phyloP scores from a whole-genome alignment of 2,113 vertebrate genomes.

The Grammomys surdaster region DNA sequence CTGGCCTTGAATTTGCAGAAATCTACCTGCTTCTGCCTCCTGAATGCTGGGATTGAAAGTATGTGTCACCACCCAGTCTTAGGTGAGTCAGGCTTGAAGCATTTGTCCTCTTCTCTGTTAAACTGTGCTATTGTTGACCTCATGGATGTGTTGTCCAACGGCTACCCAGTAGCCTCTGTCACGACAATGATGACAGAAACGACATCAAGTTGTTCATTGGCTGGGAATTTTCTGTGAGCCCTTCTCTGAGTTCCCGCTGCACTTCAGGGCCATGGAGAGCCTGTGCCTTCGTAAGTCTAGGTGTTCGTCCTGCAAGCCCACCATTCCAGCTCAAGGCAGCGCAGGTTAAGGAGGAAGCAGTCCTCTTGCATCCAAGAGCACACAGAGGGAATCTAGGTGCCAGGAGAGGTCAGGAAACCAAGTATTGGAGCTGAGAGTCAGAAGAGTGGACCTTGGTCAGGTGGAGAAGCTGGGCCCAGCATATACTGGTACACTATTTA shows the following conservation, averaged over 20 bases:
- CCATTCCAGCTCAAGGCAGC: neutral
- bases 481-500: neutral
- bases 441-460: neutral
- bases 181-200: neutral
- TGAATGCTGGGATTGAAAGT: neutral
- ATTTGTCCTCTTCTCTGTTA: constrained; percentile 53
- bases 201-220: neutral
- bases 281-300: neutral
- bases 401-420: neutral
- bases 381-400: neutral
- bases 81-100: neutral
- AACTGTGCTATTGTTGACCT: neutral
- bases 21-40: neutral
- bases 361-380: neutral
- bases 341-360: neutral
- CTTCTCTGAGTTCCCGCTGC: neutral
- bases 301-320: neutral
- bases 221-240: neutral
- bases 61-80: neutral
- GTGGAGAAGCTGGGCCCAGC: neutral
- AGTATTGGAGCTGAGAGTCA: neutral
- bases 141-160: neutral
- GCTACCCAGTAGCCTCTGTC: neutral
- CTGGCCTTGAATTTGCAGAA: neutral
- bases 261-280: neutral